phyloP scores from a whole-genome alignment of 2,888 invertebrate species.

The Drosophila maculinotata region DNA sequence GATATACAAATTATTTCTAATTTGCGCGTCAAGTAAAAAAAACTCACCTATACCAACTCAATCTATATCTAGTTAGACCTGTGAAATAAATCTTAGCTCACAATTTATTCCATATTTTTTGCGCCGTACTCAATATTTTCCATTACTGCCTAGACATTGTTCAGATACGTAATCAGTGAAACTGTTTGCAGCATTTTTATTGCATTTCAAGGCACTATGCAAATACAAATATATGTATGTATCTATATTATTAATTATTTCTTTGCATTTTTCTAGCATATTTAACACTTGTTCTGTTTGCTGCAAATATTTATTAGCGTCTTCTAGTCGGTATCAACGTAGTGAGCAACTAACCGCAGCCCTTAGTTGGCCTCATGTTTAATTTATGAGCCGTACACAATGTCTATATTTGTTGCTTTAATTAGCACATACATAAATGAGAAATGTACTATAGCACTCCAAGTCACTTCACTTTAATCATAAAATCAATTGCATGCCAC shows the following conservation, averaged over 20 bases:
- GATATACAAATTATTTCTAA: too few relatives aligned
- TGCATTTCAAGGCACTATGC: constrained; percentile 20
- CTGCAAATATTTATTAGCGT: constrained; percentile 30
- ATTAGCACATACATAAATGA: constrained; percentile 27
- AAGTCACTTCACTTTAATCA: constrained; percentile 9
- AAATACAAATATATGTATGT: constrained; percentile 22
- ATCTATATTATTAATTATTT: neutral
- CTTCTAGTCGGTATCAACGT: neutral
- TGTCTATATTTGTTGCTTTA: constrained; percentile 35
- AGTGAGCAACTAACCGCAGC: constrained; percentile 8
- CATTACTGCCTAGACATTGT: constrained; percentile 20
- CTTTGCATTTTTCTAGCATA: constrained; percentile 26
- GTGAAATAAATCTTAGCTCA: neutral
- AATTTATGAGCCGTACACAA: constrained; percentile 34
- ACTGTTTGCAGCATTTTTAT: constrained; percentile 10
- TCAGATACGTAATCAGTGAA: constrained; percentile 5
- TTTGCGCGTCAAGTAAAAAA: neutral
- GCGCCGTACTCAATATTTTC: neutral
- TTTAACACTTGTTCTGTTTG: constrained; percentile 26
- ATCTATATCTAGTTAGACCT: neutral
- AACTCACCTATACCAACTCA: neutral
- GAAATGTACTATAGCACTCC: constrained; percentile 12
- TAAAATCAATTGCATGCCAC: constrained; percentile 11
- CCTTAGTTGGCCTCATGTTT: constrained; percentile 41
- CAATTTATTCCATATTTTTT: neutral